Evolutionary conservation across 2,888 invertebrate species (phyloP).

Genomic region (Chaetogeoica ovagalla): DNA sequence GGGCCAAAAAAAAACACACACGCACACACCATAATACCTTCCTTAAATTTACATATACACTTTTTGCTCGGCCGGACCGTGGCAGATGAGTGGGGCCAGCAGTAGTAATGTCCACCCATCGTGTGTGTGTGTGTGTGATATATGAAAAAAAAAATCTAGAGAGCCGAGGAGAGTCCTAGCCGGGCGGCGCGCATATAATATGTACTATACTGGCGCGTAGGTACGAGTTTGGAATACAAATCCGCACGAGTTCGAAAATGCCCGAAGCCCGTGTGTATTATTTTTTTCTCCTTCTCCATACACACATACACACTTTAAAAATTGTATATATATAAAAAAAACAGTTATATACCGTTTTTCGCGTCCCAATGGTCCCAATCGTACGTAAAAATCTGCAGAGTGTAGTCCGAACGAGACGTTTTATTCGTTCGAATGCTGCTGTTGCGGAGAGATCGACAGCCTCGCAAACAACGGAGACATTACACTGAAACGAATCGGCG

Average conservation of each 20-base stretch:
- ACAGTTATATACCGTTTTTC: slow-evolving; percentile 26
- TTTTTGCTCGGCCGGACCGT: slow-evolving; percentile 4
- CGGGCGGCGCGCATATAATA: no score
- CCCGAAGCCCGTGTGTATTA: no score
- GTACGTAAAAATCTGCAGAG: not conserved
- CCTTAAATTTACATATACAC: slow-evolving; percentile 17
- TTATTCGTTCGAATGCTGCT: no score
- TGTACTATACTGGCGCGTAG: not conserved
- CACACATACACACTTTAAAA: not conserved
- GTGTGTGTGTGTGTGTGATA: not conserved
- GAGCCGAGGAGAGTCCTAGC: no score
- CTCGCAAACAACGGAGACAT: no score
- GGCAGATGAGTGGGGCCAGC: not conserved
- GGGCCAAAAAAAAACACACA: not conserved
- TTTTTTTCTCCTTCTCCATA: not conserved
- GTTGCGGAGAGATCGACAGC: no score
- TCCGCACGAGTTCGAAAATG: slow-evolving; percentile 11
- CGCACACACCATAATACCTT: no score
- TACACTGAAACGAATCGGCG: no score
- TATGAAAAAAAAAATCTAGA: not conserved
- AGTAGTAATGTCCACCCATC: not conserved
- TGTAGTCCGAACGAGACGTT: no score
- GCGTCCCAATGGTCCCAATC: slow-evolving; percentile 20
- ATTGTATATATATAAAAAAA: no score
- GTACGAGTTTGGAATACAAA: slow-evolving; percentile 43